Conservation (phyloP, 2,797 vertebrate species). For the Adelosebastes latens region DNA sequence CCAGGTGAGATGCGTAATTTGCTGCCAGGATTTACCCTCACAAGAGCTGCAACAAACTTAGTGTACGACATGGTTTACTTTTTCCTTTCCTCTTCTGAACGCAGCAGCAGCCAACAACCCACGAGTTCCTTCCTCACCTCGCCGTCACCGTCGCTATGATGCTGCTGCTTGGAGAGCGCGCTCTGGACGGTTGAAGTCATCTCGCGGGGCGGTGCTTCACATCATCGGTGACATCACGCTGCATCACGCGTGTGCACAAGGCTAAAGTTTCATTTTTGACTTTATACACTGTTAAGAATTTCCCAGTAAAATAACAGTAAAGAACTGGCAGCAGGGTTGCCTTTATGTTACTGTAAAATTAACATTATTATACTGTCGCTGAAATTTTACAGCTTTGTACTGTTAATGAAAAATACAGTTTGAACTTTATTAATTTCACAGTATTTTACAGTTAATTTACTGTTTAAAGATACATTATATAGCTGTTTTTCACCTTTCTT, state of each 20-base stretch:
- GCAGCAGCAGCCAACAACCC: fast-evolving
- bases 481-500: too few relatives aligned
- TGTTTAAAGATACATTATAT: too few relatives aligned
- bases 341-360: too few relatives aligned
- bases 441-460: too few relatives aligned
- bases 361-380: too few relatives aligned
- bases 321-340: too few relatives aligned
- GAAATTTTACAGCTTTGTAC: too few relatives aligned
- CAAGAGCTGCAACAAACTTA: conserved; percentile 57
- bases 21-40: conserved; percentile 35
- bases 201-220: not conserved
- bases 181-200: not conserved
- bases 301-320: too few relatives aligned
- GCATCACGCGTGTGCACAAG: not conserved
- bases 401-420: too few relatives aligned
- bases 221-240: not conserved
- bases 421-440: too few relatives aligned
- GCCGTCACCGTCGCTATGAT: not conserved
- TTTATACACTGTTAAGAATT: too few relatives aligned
- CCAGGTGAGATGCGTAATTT: conserved; percentile 32
- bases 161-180: not conserved
- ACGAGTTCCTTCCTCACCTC: fast-evolving
- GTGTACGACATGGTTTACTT: conserved; percentile 71
- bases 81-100: not conserved
- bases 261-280: not conserved